These are phyloP conservation scores for Actinia equina DNA, from an alignment of 64 coral and sea anemone genomes.

Conservation along the genomic window DNA sequence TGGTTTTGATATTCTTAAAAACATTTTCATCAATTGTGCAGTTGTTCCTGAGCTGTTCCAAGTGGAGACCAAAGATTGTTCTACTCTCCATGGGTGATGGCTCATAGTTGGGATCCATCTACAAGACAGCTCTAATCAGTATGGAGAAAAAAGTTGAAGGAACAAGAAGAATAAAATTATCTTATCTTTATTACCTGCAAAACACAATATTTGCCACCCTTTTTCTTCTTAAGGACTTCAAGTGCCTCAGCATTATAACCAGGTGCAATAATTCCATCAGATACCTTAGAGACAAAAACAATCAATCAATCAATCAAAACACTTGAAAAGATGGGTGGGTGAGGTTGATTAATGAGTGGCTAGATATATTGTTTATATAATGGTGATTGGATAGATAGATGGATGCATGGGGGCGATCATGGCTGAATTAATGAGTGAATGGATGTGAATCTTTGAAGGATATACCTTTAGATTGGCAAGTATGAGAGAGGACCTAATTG, in stretches of 20 bases:
- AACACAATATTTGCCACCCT: constrained; percentile 97
- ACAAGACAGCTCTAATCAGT: neutral
- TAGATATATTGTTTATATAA: no score
- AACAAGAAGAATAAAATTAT: neutral
- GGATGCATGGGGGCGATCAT: no score
- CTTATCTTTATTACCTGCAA: constrained; percentile 59
- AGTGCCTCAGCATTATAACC: constrained; percentile 73
- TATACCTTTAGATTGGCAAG: no score
- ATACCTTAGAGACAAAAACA: constrained; percentile 48
- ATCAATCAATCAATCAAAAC: neutral
- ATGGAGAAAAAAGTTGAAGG: neutral
- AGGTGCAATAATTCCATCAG: constrained; percentile 98
- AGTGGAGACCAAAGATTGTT: constrained; percentile 90
- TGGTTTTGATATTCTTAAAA: constrained; percentile 73
- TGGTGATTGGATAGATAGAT: no score
- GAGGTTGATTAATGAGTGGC: no score
- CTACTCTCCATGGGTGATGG: constrained; percentile 67
- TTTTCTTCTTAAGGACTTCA: constrained; percentile 91
- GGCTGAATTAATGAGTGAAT: no score
- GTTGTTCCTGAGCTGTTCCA: constrained; percentile 91
- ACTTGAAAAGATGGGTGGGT: no score
- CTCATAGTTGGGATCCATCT: constrained; percentile 89
- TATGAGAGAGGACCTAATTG: no score
- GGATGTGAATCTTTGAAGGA: no score
- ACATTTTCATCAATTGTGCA: constrained; percentile 70